phyloP scores from a whole-genome alignment of 2,888 invertebrate species.

The Patella ulyssiponensis region DNA sequence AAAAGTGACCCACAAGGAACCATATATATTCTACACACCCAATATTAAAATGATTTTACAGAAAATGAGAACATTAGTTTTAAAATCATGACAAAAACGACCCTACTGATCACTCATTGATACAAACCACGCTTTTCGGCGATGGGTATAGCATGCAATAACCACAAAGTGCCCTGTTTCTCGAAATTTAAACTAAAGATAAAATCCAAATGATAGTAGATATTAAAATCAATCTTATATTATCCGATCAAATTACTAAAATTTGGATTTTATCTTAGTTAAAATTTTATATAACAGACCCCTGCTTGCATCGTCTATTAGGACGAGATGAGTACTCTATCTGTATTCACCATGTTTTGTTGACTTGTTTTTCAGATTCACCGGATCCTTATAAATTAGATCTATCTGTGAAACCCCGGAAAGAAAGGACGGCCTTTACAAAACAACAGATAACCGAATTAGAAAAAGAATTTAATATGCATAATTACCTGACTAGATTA shows the following conservation, averaged over 20 bases:
- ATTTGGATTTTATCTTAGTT: too few species aligned
- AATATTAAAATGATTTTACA: slow-evolving; percentile 18
- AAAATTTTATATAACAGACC: too few species aligned
- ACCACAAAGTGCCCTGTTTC: too few species aligned
- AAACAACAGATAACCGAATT: slow-evolving; percentile 88
- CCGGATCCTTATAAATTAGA: slow-evolving; percentile 62
- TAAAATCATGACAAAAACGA: background rate
- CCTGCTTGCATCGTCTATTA: background rate
- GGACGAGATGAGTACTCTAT: background rate
- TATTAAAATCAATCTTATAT: too few species aligned
- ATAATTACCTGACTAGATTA: slow-evolving; percentile 91
- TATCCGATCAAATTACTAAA: too few species aligned
- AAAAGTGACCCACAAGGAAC: slow-evolving; percentile 6
- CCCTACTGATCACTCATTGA: background rate
- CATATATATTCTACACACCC: slow-evolving; percentile 5
- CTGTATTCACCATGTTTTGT: background rate
- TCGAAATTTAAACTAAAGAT: too few species aligned
- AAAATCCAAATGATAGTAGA: too few species aligned
- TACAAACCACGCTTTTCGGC: background rate
- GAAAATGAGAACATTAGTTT: too few species aligned
- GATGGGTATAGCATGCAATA: too few species aligned
- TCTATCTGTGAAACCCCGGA: slow-evolving; percentile 73
- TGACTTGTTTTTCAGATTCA: slow-evolving; percentile 40
- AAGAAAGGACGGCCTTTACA: slow-evolving; percentile 94
- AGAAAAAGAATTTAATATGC: slow-evolving; percentile 88